Percentiles rank a stretch among this genome's conserved stretches.
phyloP scores from a whole-genome alignment of 2,797 vertebrate species.

The Sebastes nivosus region DNA sequence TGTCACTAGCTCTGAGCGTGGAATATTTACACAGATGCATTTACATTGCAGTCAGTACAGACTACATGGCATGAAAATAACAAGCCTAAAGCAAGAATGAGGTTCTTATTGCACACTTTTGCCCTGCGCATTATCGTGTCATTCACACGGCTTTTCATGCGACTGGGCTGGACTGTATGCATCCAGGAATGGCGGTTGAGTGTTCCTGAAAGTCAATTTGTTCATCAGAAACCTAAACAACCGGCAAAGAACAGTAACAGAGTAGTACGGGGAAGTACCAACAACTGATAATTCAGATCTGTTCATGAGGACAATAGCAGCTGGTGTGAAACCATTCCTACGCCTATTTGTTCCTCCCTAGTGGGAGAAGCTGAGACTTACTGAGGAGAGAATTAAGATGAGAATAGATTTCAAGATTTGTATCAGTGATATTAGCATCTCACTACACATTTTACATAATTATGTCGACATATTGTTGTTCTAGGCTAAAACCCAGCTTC shows the following conservation, averaged over 20 bases:
- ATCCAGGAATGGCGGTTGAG: too few relatives aligned
- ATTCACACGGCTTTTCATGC: too few relatives aligned
- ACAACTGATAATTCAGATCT: not conserved
- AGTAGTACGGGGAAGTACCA: not conserved
- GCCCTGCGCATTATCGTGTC: too few relatives aligned
- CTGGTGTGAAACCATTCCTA: not conserved
- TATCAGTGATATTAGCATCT: not conserved
- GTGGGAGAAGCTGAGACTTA: not conserved
- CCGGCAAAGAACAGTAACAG: not conserved
- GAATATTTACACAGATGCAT: too few relatives aligned
- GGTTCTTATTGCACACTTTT: too few relatives aligned
- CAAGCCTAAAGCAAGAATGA: too few relatives aligned
- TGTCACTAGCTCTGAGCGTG: too few relatives aligned
- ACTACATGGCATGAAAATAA: too few relatives aligned
- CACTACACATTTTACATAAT: not conserved
- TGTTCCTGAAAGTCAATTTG: too few relatives aligned
- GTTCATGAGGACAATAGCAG: conserved; percentile 11
- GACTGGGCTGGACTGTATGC: too few relatives aligned
- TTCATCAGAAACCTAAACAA: not conserved
- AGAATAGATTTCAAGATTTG: not conserved
- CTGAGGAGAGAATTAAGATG: not conserved
- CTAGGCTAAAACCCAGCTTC: not conserved
- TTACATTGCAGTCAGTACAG: too few relatives aligned
- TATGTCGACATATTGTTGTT: not conserved
- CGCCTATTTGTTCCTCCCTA: not conserved